Evolutionary conservation across 1,140 invertebrate species (phyloP).

Genomic region (Tetranychus cinnabarinus): DNA sequence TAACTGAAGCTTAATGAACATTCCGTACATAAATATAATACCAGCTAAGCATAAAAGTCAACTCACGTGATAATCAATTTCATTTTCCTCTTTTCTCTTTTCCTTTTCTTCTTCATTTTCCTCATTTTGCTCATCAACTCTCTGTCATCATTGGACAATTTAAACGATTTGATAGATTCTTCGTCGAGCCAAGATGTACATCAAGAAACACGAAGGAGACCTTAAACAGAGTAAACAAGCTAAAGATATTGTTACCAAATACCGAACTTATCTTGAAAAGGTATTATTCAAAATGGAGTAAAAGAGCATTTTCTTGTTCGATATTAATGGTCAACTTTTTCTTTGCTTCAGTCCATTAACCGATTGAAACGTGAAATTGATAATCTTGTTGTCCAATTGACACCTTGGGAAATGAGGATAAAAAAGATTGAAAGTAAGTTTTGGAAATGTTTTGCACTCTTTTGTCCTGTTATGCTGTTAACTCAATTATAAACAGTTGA

Average conservation of each 20-base stretch:
- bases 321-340: background rate
- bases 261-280: conserved; percentile 6
- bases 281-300: background rate
- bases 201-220: conserved; percentile 63
- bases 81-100: too few relatives aligned
- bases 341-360: conserved; percentile 40
- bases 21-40: too few relatives aligned
- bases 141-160: background rate
- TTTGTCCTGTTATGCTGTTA: too few relatives aligned
- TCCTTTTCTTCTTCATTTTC: too few relatives aligned
- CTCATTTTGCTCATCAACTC: background rate
- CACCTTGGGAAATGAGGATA: conserved; percentile 83
- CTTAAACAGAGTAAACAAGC: conserved; percentile 64
- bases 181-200: conserved; percentile 56
- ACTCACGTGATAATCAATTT: too few relatives aligned
- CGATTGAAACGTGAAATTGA: conserved; percentile 51
- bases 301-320: background rate
- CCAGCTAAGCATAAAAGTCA: too few relatives aligned
- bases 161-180: background rate
- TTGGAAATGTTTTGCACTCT: too few relatives aligned
- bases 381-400: conserved; percentile 56
- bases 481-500: too few relatives aligned
- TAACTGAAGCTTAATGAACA: too few relatives aligned
- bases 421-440: conserved; percentile 74
- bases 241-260: conserved; percentile 52